Conservation (phyloP, 2,797 vertebrate species). For the Brachyalestes nurse region DNA sequence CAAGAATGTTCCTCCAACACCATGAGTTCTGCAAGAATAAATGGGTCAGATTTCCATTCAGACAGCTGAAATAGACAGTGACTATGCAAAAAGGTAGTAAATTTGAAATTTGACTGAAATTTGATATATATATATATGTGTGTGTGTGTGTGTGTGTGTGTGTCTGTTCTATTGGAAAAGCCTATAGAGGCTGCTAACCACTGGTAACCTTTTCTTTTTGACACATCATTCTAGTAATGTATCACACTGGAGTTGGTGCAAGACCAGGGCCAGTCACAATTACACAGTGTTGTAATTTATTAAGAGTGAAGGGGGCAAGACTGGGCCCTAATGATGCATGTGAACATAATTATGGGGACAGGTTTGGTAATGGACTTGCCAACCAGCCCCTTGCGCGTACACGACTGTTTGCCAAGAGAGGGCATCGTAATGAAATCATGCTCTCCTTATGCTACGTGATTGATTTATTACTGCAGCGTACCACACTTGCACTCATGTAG, state of each 20-base stretch:
- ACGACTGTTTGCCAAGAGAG: conserved; percentile 47
- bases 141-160: no score
- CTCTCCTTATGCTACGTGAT: conserved; percentile 53
- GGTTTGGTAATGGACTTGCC: conserved; percentile 59
- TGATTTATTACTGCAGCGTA: conserved; percentile 59
- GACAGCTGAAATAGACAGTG: no score
- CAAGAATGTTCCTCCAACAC: no score
- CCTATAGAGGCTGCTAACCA: not conserved
- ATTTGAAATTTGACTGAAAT: no score
- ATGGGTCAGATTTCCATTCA: no score
- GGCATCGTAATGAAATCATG: conserved; percentile 57
- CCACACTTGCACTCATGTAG: conserved; percentile 37
- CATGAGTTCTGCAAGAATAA: no score
- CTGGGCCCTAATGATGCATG: conserved; percentile 31
- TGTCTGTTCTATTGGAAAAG: no score
- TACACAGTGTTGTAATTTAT: conserved; percentile 50
- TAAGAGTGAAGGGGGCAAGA: conserved; percentile 27
- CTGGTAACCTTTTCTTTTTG: conserved; percentile 11
- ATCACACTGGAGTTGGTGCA: conserved; percentile 36
- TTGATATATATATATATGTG: no score
- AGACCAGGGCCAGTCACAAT: conserved; percentile 42
- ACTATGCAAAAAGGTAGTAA: no score
- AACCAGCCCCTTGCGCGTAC: conserved; percentile 54
- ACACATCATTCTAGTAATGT: conserved; percentile 37
- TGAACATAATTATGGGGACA: conserved; percentile 56